A percentile compares a stretch with the other conserved stretches of the same genome.
Conservation (phyloP, 2,113 vertebrate species). For the Percopsis transmontana region DNA sequence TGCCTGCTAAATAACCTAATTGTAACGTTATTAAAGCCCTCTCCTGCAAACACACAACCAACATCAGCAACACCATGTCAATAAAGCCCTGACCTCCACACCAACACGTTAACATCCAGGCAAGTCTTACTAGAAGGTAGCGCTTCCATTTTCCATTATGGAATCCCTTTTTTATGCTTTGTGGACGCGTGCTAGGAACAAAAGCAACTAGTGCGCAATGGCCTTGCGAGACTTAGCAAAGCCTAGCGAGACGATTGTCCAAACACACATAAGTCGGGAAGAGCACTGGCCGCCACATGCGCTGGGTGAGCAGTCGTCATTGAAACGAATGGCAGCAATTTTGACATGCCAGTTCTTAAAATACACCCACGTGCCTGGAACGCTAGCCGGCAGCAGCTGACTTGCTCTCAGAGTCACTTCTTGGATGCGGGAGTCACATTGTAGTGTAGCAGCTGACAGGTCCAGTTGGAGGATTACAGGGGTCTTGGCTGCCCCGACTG, state of each 20-base stretch:
- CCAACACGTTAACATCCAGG: slow-evolving; percentile 29
- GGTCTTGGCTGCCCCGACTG: slow-evolving; percentile 9
- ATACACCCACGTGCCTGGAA: background rate
- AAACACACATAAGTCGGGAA: too few relatives aligned
- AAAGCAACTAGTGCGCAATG: background rate
- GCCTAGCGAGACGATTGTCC: background rate
- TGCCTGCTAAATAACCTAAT: too few relatives aligned
- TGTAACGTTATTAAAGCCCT: too few relatives aligned
- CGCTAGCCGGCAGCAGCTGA: slow-evolving; percentile 33
- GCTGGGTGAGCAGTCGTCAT: too few relatives aligned
- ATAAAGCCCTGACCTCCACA: background rate
- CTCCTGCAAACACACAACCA: too few relatives aligned
- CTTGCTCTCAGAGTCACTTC: slow-evolving; percentile 35
- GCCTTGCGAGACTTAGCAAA: background rate
- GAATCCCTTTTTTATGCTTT: slow-evolving; percentile 4
- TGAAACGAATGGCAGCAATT: too few relatives aligned
- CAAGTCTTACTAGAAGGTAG: slow-evolving; percentile 36
- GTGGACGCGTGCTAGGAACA: background rate
- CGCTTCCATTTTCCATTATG: slow-evolving; percentile 21
- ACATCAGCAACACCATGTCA: slow-evolving; percentile 8
- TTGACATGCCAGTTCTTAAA: too few relatives aligned
- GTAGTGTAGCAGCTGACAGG: slow-evolving; percentile 17
- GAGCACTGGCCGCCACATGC: too few relatives aligned
- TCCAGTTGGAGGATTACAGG: slow-evolving; percentile 4
- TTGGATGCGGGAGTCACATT: slow-evolving; percentile 36